Evolutionary conservation across 1,140 invertebrate genomes (phyloP).

Genomic region (Bilobella aurantiaca): DNA sequence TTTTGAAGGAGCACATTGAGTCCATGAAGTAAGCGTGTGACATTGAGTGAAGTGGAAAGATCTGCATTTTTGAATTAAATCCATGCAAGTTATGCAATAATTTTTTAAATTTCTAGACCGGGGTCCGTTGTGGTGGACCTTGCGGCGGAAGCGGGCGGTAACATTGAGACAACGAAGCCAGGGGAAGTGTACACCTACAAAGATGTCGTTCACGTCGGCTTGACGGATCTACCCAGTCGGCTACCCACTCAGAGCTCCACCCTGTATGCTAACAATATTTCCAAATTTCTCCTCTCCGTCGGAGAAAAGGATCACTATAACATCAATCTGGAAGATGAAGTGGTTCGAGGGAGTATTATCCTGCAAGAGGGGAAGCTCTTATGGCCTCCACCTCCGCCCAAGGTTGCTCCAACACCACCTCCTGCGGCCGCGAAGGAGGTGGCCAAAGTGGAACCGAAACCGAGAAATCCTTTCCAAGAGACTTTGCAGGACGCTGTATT

Average conservation of each 20-base stretch:
- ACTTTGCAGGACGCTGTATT: constrained; percentile 50
- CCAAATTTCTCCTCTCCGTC: constrained; percentile 72
- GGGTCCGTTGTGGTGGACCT: constrained; percentile 82
- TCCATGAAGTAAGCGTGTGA: too few relatives aligned
- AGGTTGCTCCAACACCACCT: constrained; percentile 41
- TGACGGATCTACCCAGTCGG: constrained; percentile 64
- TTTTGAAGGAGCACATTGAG: too few relatives aligned
- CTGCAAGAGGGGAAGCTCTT: constrained; percentile 60
- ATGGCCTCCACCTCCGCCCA: constrained; percentile 65
- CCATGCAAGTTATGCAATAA: not conserved
- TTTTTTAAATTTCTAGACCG: constrained; percentile 41
- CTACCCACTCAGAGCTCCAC: constrained; percentile 77
- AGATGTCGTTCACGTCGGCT: constrained; percentile 73
- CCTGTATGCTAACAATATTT: constrained; percentile 81
- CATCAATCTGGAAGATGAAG: constrained; percentile 74
- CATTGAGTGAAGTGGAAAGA: too few relatives aligned
- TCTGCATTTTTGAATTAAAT: too few relatives aligned
- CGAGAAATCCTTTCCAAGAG: constrained; percentile 44
- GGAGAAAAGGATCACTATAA: constrained; percentile 54
- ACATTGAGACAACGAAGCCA: constrained; percentile 62
- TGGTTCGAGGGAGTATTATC: constrained; percentile 70
- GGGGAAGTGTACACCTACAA: constrained; percentile 64
- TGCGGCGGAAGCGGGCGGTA: constrained; percentile 79
- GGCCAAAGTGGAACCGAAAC: constrained; percentile 43
- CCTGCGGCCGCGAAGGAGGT: constrained; percentile 42